Evolutionary conservation across 2,888 invertebrate species (phyloP).

Genomic region (Luffia ferchaultella): DNA sequence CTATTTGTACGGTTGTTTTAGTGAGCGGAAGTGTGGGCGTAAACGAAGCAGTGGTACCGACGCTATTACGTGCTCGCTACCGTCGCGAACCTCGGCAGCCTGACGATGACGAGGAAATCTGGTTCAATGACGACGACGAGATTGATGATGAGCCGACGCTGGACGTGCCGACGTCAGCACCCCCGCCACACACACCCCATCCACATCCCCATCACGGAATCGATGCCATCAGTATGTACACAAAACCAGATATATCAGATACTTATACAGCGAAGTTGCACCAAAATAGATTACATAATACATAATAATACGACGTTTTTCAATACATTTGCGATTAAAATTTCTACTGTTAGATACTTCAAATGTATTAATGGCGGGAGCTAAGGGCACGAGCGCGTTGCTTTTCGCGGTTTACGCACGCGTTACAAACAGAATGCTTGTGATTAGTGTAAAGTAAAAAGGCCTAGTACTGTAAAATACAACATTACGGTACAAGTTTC

Average conservation of each 20-base stretch:
- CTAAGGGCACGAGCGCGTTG: no score
- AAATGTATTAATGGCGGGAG: no score
- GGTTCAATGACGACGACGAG: conserved; percentile 98
- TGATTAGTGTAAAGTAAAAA: no score
- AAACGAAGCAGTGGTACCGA: conserved; percentile 72
- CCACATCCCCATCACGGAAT: conserved; percentile 48
- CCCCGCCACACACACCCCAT: conserved; percentile 18
- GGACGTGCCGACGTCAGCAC: conserved; percentile 34
- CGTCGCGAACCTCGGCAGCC: conserved; percentile 91
- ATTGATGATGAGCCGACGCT: conserved; percentile 79
- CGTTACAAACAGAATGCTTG: no score
- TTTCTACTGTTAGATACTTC: no score
- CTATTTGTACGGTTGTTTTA: background rate
- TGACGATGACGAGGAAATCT: conserved; percentile 98
- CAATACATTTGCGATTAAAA: no score
- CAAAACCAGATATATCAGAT: no score
- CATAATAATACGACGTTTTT: no score
- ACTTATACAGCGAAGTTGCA: background rate
- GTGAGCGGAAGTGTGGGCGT: conserved; percentile 42
- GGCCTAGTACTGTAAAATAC: no score
- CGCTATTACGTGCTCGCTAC: conserved; percentile 83
- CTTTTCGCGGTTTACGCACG: no score
- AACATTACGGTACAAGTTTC: no score
- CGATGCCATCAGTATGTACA: conserved; percentile 48
- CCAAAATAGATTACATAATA: background rate